Evolutionary conservation across 2,888 invertebrate genomes (phyloP), one percentile per base, ranked within the genome.

Genomic region (Eupithecia vulgata): DNA sequence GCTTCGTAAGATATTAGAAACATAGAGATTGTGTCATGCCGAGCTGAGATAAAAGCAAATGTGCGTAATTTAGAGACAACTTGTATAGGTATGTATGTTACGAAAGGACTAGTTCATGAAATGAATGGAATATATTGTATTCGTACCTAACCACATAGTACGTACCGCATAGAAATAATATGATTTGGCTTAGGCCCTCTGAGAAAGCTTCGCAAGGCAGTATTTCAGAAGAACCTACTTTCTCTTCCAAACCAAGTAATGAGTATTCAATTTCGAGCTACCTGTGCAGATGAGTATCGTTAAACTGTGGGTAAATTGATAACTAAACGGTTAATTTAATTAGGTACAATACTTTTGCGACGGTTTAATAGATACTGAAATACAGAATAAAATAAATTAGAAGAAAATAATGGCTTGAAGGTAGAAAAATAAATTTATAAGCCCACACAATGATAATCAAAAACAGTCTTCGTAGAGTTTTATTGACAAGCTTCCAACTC

Each of bases 11-110:
- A 72, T 72, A 70, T 59, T 68, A 40, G 45, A 69, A 74, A 68
- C 68, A 45, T n/a, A 70, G 62, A 72, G 70, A 75, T 75, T 75
- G 74, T 75, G 71, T 70, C 75, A 75, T 57, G 72, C 57, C n/a
- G 61, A 62, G 40, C 37, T 17, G 40, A 73, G 61, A 62, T 37
- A 71, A 12, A 68, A 57, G 71, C 61, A 62, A 71, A 71, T 69
- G 35, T 25, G 48, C 52, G 52, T 68, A 67, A 69, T 69, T 57
- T 37, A 59, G 48, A 52, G 65, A 57, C 34, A 30, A 62, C 42
- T 59, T 69, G 13, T 65, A n/a, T n/a, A n/a, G n/a, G 30, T 30
- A 30, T 3, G 30, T 59, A 72, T 71, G 65, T 61, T 15, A 64
- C 37, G 21, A 37, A 40, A 64, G 25, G 68, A 68, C 66, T 67